These are phyloP conservation scores for Orius laevigatus DNA, from an alignment of 1,140 invertebrate genomes.

Conservation along the genomic window DNA sequence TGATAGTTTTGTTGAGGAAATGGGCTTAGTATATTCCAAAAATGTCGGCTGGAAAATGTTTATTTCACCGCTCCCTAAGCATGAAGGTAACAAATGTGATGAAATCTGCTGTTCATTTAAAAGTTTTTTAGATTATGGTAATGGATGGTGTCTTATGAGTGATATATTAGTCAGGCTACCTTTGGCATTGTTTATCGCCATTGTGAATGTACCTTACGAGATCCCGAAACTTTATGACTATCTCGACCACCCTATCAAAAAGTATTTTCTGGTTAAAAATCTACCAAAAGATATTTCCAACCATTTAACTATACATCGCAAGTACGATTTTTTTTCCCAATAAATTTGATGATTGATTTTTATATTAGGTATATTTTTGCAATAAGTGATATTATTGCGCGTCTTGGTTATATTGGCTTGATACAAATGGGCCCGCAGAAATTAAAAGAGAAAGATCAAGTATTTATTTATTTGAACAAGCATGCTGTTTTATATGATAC, in stretches of 20 bases:
- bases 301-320: constrained; percentile 37
- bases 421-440: constrained; percentile 50
- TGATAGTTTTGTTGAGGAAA: constrained; percentile 22
- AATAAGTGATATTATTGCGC: constrained; percentile 36
- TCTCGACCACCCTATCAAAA: constrained; percentile 48
- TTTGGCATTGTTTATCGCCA: constrained; percentile 48
- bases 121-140: constrained; percentile 34
- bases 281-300: constrained; percentile 34
- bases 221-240: constrained; percentile 41
- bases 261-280: constrained; percentile 43
- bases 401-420: constrained; percentile 48
- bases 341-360: neutral
- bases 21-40: constrained; percentile 32
- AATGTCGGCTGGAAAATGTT: constrained; percentile 56
- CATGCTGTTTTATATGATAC: constrained; percentile 47
- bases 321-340: constrained; percentile 18
- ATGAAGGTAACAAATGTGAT: constrained; percentile 28
- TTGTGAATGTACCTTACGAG: constrained; percentile 41
- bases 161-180: constrained; percentile 58
- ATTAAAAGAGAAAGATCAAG: constrained; percentile 49
- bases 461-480: constrained; percentile 52
- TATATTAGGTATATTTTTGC: constrained; percentile 37
- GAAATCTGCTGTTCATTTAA: neutral
- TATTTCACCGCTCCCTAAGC: constrained; percentile 45
- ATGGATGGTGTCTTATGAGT: constrained; percentile 58